A percentile compares a stretch with the other conserved stretches of the same genome.
phyloP scores from a whole-genome alignment of 2,888 invertebrate genomes.

The Dione juno region DNA sequence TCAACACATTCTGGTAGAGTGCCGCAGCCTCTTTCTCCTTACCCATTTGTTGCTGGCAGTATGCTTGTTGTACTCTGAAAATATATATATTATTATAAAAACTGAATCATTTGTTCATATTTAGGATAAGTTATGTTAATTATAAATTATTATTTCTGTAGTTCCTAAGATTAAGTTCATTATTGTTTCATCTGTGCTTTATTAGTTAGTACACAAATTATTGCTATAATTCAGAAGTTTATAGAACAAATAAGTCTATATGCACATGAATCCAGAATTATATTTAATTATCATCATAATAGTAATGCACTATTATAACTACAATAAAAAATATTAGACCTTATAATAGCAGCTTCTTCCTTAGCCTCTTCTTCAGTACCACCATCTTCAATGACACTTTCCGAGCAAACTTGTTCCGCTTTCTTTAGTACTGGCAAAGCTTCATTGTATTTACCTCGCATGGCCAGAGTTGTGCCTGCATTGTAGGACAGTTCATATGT shows the following conservation, averaged over 20 bases:
- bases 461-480: conserved; percentile 91
- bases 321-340: conserved; percentile 64
- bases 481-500: conserved; percentile 98
- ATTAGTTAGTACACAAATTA: no score
- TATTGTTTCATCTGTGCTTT: no score
- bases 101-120: no score
- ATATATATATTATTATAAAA: not conserved
- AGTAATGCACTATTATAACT: no score
- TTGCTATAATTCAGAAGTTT: no score
- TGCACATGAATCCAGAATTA: no score
- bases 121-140: no score
- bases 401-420: conserved; percentile 93
- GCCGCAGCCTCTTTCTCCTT: conserved; percentile 93
- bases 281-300: no score
- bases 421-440: conserved; percentile 91
- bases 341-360: conserved; percentile 95
- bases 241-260: no score
- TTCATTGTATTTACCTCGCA: conserved; percentile 87
- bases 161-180: no score
- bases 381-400: conserved; percentile 94
- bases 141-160: no score
- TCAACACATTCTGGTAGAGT: conserved; percentile 92
- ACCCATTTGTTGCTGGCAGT: conserved; percentile 93
- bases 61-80: conserved; percentile 92
- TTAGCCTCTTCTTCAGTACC: conserved; percentile 96